phyloP scores from a whole-genome alignment of 1,140 invertebrate species.

The Microplitis mediator region DNA sequence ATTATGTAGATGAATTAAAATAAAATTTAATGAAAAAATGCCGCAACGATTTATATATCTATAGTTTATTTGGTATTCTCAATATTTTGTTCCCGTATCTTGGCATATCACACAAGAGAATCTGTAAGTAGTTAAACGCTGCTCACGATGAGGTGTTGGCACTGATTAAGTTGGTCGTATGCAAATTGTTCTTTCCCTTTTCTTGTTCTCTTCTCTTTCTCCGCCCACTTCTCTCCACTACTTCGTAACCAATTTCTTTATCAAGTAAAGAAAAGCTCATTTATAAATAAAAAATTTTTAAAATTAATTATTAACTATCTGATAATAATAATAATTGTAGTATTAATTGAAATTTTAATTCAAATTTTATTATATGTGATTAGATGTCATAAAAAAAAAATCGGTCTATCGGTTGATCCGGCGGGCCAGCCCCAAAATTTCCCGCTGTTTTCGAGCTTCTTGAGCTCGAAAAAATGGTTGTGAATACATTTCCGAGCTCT shows the following conservation, averaged over 20 bases:
- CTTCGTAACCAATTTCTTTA: conserved; percentile 1
- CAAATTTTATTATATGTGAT: too few species aligned
- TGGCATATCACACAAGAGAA: conserved; percentile 4
- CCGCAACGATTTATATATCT: neutral
- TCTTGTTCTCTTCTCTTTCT: neutral
- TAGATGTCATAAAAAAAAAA: too few species aligned
- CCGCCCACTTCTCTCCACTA: conserved; percentile 3
- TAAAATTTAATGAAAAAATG: too few species aligned
- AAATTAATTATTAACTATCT: too few species aligned
- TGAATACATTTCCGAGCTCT: too few species aligned
- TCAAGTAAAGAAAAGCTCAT: neutral
- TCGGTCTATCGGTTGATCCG: too few species aligned
- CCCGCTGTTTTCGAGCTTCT: too few species aligned
- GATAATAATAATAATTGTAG: too few species aligned
- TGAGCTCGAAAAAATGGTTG: too few species aligned
- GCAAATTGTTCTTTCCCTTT: conserved; percentile 42
- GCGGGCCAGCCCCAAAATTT: too few species aligned
- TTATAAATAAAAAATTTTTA: neutral
- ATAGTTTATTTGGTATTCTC: neutral
- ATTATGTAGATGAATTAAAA: too few species aligned
- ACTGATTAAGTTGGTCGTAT: conserved; percentile 54
- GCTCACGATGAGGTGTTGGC: conserved; percentile 43
- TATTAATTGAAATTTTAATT: too few species aligned
- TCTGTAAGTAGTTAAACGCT: conserved; percentile 4
- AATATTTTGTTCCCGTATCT: neutral